These are phyloP conservation scores for Cryptosula pallasiana DNA, from an alignment of 2,888 invertebrate genomes.

Conservation along the genomic window DNA sequence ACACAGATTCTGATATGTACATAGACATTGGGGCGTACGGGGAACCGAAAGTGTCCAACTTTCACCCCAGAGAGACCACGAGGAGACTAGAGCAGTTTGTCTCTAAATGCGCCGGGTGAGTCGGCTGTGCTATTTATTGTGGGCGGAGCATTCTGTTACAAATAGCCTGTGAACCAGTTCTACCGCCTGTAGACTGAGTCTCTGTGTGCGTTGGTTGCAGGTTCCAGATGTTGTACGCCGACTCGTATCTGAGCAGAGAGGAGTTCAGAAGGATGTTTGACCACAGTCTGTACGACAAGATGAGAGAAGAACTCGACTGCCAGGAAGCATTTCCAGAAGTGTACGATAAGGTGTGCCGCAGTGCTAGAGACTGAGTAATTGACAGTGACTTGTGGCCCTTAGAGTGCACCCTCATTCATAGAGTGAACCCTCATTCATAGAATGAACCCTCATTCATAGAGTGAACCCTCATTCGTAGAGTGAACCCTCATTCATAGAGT, in stretches of 20 bases:
- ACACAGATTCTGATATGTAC: conserved; percentile 61
- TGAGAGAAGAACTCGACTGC: conserved; percentile 62
- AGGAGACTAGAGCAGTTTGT: conserved; percentile 68
- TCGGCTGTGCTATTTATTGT: too few species aligned
- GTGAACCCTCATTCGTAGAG: too few species aligned
- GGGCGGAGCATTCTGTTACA: too few species aligned
- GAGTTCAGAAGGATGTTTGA: conserved; percentile 78
- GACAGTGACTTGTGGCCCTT: too few species aligned
- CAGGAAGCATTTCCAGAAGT: conserved; percentile 72
- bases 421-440: too few species aligned
- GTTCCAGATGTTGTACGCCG: conserved; percentile 80
- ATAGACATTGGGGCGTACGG: conserved; percentile 80
- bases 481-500: too few species aligned
- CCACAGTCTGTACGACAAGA: conserved; percentile 67
- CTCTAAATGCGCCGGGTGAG: conserved; percentile 61
- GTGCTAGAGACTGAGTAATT: conserved; percentile 40
- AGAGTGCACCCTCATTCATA: too few species aligned
- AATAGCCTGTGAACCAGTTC: too few species aligned
- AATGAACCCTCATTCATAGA: too few species aligned
- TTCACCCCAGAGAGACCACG: conserved; percentile 64
- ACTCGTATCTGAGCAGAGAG: conserved; percentile 67
- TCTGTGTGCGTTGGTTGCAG: conserved; percentile 49
- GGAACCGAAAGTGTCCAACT: conserved; percentile 63
- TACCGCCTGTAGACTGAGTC: too few species aligned
- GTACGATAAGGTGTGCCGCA: conserved; percentile 64